Base-by-base conservation (phyloP, 2,797 vertebrate species). In the Graptemys geographica region DNA sequence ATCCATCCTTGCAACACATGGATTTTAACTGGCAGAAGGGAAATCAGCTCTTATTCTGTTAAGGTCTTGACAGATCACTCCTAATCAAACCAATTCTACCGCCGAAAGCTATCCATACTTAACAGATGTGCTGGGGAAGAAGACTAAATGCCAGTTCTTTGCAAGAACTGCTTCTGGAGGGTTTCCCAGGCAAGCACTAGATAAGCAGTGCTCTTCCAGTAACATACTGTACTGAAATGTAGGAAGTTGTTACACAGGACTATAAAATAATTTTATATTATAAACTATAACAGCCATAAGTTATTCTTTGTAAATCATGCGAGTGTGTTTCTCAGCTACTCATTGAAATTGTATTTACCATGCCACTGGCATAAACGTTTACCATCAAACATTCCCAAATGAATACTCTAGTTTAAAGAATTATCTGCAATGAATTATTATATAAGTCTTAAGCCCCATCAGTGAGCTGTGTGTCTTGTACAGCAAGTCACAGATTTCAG, bases 301-400 rank as follows among this genome's bases (percentile, higher is more conserved):
- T 89, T 91, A 83, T 56, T 90, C 31, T 85, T 96, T 92, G 51
- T 94, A 89, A 93, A 0, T 0, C 44, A 52, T 65, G 15, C 33
- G 79, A 37, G 15, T 1, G 1, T 83, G 59, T 92, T 95, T 87
- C 93, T 93, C 84, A 53, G 88, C 86, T 86, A 90, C 47, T 57
- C 25, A 31, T 25, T 87, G 90, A 94, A 90, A 88, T 81, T 81
- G 65, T 87, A 91, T 91, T 93, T 96, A 84, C 86, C 87, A 41
- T 93, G 88, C 91, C 81, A 88, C 59, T 1, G 37, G 92, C 86
- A 89, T 87, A 91, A 96, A 94, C 51, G 90, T 92, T 94, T 92
- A 12, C 62, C 79, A 79, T 94, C 55, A 94, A 87, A 83, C 31
- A 83, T 91, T 84, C 33, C 76, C 41, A 62, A 86, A 93, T 78